Base-by-base conservation (phyloP, 2,888 invertebrate species). In the Lacanobia wlatinum region DNA sequence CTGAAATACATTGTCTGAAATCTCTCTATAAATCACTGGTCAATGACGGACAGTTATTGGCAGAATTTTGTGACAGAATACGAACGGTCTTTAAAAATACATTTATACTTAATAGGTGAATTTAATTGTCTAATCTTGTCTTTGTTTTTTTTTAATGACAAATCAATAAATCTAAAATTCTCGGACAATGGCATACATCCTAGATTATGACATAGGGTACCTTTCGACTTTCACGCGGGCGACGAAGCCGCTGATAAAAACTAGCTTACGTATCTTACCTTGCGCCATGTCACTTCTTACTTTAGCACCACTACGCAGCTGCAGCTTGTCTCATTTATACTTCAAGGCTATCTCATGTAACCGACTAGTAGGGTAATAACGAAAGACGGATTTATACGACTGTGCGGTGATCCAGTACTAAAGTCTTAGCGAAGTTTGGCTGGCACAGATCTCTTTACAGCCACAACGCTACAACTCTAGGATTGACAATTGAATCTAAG, bases 371-470 rank as follows among this genome's bases (percentile, higher is more conserved):
- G 59, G 73, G 73, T 80, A 84, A 69, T 70, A 78, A 71, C 67
- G 48, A 59, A 78, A 82, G 69, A 67, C 68, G 67, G 74, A 72
- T 84, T 82, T 74, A 73, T 76, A 66, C 65, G 63, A 65, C 43
- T 58, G 66, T 62, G 67, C 53, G 59, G 82, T 84, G 74, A 78
- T 81, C 84, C 72, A 73, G 78, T 62, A 68, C 73, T 72, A 72
- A 78, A 83, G 73, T 76, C 76, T 82, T 75, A 78, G 78, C 21
- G 53, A 63, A 70, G 76, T 82, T 75, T 56, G 67, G 66, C n/a
- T 38, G 50, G 55, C 70, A 53, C 46, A 58, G 64, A 84, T 82
- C 68, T 66, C 75, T 75, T 71, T 67, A 82, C 46, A 65, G 64
- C 67, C 53, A 69, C 65, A 58, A 10, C 16, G 23, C 61, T 62